Base-by-base conservation (phyloP, 1,140 invertebrate species). In the Ptiloglossa arizonensis region DNA sequence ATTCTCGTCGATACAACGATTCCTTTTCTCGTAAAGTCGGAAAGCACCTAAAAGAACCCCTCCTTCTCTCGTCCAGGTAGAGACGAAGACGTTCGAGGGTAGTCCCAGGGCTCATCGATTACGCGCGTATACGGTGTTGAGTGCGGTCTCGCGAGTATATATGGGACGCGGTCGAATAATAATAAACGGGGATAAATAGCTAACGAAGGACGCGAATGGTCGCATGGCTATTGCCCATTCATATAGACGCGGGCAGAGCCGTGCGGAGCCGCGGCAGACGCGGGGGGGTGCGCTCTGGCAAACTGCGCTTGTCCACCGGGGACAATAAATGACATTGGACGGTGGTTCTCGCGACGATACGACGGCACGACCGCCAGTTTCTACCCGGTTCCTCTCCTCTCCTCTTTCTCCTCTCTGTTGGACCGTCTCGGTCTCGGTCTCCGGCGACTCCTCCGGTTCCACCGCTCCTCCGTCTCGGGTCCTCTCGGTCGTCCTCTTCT, bases 251-350 rank as follows among this genome's bases (percentile, higher is more conserved):
- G 63, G 44, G 46, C 44, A 79, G 75, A 32, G 41, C 22, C 5
- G 5, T 22, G 60, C 48, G 63, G 29, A 2, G 63, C 17, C n/a
- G 27, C 22, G 77, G 46, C 59, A 71, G 67, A 57, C 24, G n/a
- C 41, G 44, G 74, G 66, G 78, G 83, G 79, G 71, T 70, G 71
- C 69, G 74, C 70, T 69, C 79, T 62, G 68, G 81, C 75, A 72
- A 86, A 85, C 80, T 74, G 82, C 75, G 72, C 79, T 76, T 76
- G 80, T 82, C 70, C 81, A 68, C 56, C 75, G 56, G 64, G 88
- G 86, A 89, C 89, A 90, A 91, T 88, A 90, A 90, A 90, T 89
- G 89, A 90, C 87, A 89, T 90, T 88, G 89, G 82, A 87, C 83
- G 85, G 85, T 86, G 87, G 81, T 84, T 87, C 86, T 89, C 86